These are phyloP conservation scores for Melanotaenia parkinsoni DNA, from an alignment of 2,797 vertebrate genomes.

Conservation along the genomic window DNA sequence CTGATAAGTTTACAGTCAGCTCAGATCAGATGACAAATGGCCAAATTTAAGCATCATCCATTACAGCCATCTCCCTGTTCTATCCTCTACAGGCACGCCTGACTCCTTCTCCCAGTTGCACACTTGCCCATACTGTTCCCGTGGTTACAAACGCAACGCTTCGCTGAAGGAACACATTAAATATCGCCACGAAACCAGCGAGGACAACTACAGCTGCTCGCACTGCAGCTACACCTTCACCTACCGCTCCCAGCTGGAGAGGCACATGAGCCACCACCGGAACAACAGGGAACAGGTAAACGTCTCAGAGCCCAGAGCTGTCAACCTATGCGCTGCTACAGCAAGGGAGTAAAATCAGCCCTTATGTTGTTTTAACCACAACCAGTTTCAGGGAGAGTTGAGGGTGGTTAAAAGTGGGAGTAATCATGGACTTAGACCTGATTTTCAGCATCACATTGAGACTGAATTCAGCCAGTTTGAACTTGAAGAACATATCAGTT, in stretches of 20 bases:
- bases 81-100: conserved; percentile 86
- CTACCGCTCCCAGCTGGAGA: conserved; percentile 96
- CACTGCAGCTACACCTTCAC: conserved; percentile 98
- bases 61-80: neutral
- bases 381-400: neutral
- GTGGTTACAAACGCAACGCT: conserved; percentile 98
- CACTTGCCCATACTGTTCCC: conserved; percentile 96
- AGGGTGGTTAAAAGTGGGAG: neutral
- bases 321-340: neutral
- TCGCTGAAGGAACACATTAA: conserved; percentile 99
- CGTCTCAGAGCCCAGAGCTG: neutral
- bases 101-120: conserved; percentile 95
- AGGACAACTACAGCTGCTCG: conserved; percentile 98
- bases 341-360: neutral
- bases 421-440: no score
- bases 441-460: no score
- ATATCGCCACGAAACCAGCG: conserved; percentile 97
- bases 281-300: conserved; percentile 92
- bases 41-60: neutral
- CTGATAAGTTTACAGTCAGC: neutral
- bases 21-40: neutral
- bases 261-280: conserved; percentile 98
- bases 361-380: neutral
- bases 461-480: no score
- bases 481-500: no score